These are phyloP conservation scores for Reinhardtius hippoglossoides DNA, from an alignment of 2,113 vertebrate genomes.

Conservation along the genomic window DNA sequence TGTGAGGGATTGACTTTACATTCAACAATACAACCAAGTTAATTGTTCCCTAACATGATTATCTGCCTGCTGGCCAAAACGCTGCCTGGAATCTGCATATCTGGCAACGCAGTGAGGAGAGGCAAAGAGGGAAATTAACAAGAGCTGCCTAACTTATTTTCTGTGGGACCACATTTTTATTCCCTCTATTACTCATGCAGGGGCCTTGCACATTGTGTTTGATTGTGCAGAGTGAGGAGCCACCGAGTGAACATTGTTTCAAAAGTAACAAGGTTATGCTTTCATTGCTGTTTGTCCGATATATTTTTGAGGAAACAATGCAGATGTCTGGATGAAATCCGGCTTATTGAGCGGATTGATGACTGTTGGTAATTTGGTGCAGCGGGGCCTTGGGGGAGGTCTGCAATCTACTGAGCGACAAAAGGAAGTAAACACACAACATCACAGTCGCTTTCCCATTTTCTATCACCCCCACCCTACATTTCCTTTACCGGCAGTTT, in stretches of 20 bases:
- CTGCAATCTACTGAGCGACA: too few relatives aligned
- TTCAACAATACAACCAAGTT: constrained; percentile 64
- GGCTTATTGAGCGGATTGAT: too few relatives aligned
- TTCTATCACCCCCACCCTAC: neutral
- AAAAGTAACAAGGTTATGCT: too few relatives aligned
- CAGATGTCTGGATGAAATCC: too few relatives aligned
- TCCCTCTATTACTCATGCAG: constrained; percentile 21
- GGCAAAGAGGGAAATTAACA: constrained; percentile 52
- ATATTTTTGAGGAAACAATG: too few relatives aligned
- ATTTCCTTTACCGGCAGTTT: constrained; percentile 9
- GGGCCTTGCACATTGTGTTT: constrained; percentile 7
- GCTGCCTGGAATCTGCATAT: constrained; percentile 70
- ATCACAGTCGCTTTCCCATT: constrained; percentile 2
- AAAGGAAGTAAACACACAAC: neutral
- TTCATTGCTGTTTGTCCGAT: too few relatives aligned
- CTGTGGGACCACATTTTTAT: constrained; percentile 35
- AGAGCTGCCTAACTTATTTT: constrained; percentile 56
- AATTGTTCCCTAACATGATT: constrained; percentile 77
- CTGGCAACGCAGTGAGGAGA: constrained; percentile 66
- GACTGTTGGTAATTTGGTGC: too few relatives aligned
- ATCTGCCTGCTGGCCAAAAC: constrained; percentile 70
- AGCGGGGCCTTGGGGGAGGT: too few relatives aligned
- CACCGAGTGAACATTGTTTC: neutral
- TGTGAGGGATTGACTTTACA: constrained; percentile 59
- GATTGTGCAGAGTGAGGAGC: constrained; percentile 4